A percentile compares a stretch with the other conserved stretches of the same genome.
These are phyloP conservation scores for Zosterops borbonicus DNA, from an alignment of 2,113 vertebrate species.

Conservation along the genomic window DNA sequence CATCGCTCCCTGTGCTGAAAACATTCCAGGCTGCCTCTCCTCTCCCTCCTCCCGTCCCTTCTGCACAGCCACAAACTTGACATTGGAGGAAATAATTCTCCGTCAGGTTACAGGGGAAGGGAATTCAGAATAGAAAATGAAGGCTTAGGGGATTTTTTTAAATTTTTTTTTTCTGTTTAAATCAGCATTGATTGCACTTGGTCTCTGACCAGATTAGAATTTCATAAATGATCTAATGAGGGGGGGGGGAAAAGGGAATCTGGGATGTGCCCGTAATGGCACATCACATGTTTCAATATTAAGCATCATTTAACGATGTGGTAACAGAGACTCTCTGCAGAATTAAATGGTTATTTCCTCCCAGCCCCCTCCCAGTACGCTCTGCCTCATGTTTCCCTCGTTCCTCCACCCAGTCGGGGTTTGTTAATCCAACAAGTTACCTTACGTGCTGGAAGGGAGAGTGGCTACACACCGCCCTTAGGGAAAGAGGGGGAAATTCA, in stretches of 20 bases:
- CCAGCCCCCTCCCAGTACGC: not conserved
- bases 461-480: not conserved
- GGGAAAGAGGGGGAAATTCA: not conserved
- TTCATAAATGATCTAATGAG: not conserved
- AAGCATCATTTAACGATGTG: slow-evolving; percentile 22
- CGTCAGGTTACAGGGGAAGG: not conserved
- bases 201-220: slow-evolving; percentile 19
- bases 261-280: not conserved
- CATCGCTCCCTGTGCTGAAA: not conserved
- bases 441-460: not conserved
- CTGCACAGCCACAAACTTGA: not conserved
- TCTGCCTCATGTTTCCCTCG: not conserved
- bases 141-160: not conserved
- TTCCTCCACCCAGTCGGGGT: not conserved
- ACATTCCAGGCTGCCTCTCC: not conserved
- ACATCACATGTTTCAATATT: not conserved
- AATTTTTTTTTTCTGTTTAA: not conserved
- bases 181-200: slow-evolving; percentile 7
- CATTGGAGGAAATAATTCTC: not conserved
- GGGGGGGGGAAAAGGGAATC: not conserved
- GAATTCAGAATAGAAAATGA: not conserved
- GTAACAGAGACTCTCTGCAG: slow-evolving; percentile 34
- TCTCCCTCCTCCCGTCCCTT: not conserved
- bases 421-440: slow-evolving; percentile 48
- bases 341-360: slow-evolving; percentile 19